Percentiles rank a stretch among this genome's conserved stretches.
These are phyloP conservation scores for Ostrea edulis DNA, from an alignment of 1,140 invertebrate species.

Conservation along the genomic window DNA sequence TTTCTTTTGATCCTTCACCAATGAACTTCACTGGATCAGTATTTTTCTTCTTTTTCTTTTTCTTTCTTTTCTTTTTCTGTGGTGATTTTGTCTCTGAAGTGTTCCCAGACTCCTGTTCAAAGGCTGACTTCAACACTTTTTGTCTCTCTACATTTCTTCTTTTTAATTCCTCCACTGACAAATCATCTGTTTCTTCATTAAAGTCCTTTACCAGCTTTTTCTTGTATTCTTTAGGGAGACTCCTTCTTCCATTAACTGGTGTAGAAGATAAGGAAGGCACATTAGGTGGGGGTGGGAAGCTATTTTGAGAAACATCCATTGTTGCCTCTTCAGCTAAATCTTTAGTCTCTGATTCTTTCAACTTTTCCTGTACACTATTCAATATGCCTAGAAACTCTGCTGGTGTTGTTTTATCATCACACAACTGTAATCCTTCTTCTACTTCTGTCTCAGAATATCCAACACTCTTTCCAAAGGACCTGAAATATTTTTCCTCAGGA, in stretches of 20 bases:
- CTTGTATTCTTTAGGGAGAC: slow-evolving; percentile 64
- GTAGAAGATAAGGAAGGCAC: slow-evolving; percentile 28
- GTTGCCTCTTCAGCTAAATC: slow-evolving; percentile 14
- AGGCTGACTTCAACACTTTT: slow-evolving; percentile 59
- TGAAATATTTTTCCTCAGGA: slow-evolving; percentile 59
- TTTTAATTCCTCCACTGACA: slow-evolving; percentile 62
- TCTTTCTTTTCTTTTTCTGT: slow-evolving; percentile 39
- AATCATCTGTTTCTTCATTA: slow-evolving; percentile 58
- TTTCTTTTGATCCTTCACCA: background rate
- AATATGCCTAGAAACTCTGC: slow-evolving; percentile 65
- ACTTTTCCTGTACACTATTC: slow-evolving; percentile 39
- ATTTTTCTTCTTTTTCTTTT: slow-evolving; percentile 17
- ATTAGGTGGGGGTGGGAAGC: slow-evolving; percentile 54
- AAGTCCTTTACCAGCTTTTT: slow-evolving; percentile 60
- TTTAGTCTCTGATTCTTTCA: slow-evolving; percentile 35
- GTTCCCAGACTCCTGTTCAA: slow-evolving; percentile 45
- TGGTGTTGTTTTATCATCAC: slow-evolving; percentile 65
- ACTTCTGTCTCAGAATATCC: slow-evolving; percentile 62
- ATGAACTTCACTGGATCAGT: slow-evolving; percentile 28
- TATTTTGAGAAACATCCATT: slow-evolving; percentile 4
- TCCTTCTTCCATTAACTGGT: slow-evolving; percentile 47
- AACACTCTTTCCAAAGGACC: slow-evolving; percentile 58
- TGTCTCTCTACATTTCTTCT: slow-evolving; percentile 65
- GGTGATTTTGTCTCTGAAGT: background rate
- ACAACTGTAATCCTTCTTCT: slow-evolving; percentile 62